Percentiles rank a stretch among this genome's conserved stretches.
These are phyloP conservation scores for Hedychridium roseum DNA, from an alignment of 2,888 invertebrate genomes.

Conservation along the genomic window DNA sequence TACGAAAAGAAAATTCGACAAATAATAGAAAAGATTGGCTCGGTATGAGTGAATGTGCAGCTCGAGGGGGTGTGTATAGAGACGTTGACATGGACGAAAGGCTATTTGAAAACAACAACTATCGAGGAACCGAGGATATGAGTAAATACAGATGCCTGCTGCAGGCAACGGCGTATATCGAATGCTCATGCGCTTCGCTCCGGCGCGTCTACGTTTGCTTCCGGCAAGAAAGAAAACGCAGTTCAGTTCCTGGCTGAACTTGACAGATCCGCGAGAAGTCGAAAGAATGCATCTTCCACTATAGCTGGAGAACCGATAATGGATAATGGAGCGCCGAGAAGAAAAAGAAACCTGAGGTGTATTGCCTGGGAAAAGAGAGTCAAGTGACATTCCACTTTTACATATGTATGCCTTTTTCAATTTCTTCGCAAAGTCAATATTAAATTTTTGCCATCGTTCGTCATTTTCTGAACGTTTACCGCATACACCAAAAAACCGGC, in stretches of 20 bases:
- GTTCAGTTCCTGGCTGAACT: constrained; percentile 47
- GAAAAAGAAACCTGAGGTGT: constrained; percentile 7
- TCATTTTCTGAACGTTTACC: too few species aligned
- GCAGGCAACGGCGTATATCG: constrained; percentile 30
- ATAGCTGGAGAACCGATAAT: constrained; percentile 34
- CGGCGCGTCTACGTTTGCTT: constrained; percentile 19
- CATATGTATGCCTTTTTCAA: too few species aligned
- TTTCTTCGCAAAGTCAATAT: too few species aligned
- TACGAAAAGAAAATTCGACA: too few species aligned
- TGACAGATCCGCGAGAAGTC: constrained; percentile 53
- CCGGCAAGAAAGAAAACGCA: constrained; percentile 40
- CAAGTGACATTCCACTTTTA: too few species aligned
- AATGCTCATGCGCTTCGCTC: constrained; percentile 11
- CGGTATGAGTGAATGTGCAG: too few species aligned
- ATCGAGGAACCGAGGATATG: constrained; percentile 47
- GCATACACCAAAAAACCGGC: too few species aligned
- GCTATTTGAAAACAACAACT: constrained; percentile 47
- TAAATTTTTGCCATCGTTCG: too few species aligned
- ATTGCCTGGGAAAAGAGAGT: too few species aligned
- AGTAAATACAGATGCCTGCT: constrained; percentile 43
- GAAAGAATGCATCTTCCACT: constrained; percentile 42
- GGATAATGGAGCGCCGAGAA: constrained; percentile 28
- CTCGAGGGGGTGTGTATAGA: constrained; percentile 52
- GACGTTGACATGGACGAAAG: constrained; percentile 51
- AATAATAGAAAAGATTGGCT: too few species aligned